Base-by-base conservation (phyloP, 2,888 invertebrate genomes). In the Agrochola lychnidis region DNA sequence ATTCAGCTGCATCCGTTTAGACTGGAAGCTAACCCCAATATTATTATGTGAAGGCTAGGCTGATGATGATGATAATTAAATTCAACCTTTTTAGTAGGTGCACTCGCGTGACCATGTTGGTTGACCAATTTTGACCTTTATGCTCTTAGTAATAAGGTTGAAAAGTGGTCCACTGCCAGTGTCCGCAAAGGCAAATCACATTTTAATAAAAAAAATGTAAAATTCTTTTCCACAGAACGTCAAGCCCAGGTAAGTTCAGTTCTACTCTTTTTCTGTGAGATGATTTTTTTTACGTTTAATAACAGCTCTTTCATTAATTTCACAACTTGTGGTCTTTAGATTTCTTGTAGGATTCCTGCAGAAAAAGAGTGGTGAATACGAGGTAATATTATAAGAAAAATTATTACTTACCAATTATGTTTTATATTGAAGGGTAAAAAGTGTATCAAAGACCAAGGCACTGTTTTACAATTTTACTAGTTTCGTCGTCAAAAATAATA, bases 331-430 rank as follows among this genome's bases (percentile, higher is more conserved):
- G 4, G 6, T 40, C 5, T 40, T 56, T 40, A 68, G 68, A 56
- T 6, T 68, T 36, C 19, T 68, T 68, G 19, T 68, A 68, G 68
- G 19, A 40, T 40, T 68, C n/a, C 56, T 68, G 19, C 56, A 40
- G 3, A 68, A 53, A 68, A 56, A n/a, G 0, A 56, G 40, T n/a
- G 40, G 40, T n/a, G 40, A 19, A 12, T n/a, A 68, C n/a, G 56
- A 56, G 68, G 68, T 68, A 68, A 68, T 40, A 19, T 12, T 22
- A 1, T 30, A 1, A 2, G 3, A 53, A 36, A 5, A 67, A 36
- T n/a, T 10, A 16, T 36, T 36, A n/a, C 16, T 36, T 53, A 56
- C 6, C 1, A 36, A 16, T 3, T 30, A 14, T 14, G 14, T 67
- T 66, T 48, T 30, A 30, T 48, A 30, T 4, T 19, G 0, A 64